Base-by-base conservation (phyloP, 2,113 vertebrate species). In the Perca schrenkii region DNA sequence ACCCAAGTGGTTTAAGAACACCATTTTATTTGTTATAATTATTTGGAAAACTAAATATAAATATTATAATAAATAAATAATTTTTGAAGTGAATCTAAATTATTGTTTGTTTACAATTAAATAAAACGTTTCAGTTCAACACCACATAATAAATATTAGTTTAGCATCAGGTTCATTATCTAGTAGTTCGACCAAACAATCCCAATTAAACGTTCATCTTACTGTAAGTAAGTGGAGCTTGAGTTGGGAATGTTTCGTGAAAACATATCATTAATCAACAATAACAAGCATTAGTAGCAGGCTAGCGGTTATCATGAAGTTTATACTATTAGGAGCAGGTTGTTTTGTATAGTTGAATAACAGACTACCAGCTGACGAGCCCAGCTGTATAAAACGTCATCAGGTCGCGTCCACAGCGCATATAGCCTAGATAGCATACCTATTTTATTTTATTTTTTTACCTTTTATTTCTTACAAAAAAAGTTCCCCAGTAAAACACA, bases 311-410 rank as follows among this genome's bases (percentile, higher is more conserved):
- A 16, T 54, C 16, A 46, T 21, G 8, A 28, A 21, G 0, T 5
- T 69, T 21, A 3, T 15, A 19, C 56, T 6, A 0, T 25, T 60
- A 0, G 17, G 50, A 40, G 8, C 31, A 56, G 36, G 0, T 58
- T 58, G 71, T 70, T 71, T 36, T 62, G 25, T 43, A 1, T 34
- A 52, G 25, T 25, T 19, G 16, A 12, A 11, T 11, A 14, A 17
- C 74, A 79, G 70, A 12, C 14, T 11, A 14, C 14, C 74, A 82
- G 70, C 82, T 76, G 83, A 68, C 8, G 6, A 40, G 17, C 4
- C 17, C 80, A 74, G 60, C 58, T 78, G 43, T 10, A 2, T 7
- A 0, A 4, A 0, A 74, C 80, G 68, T 74, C 66, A 82, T 79
- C 78, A 70, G 1, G 14, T 17, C 12, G 69, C 14, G 82, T 31